Evolutionary conservation across 2,113 vertebrate species (phyloP).

Genomic region (Strix aluco): DNA sequence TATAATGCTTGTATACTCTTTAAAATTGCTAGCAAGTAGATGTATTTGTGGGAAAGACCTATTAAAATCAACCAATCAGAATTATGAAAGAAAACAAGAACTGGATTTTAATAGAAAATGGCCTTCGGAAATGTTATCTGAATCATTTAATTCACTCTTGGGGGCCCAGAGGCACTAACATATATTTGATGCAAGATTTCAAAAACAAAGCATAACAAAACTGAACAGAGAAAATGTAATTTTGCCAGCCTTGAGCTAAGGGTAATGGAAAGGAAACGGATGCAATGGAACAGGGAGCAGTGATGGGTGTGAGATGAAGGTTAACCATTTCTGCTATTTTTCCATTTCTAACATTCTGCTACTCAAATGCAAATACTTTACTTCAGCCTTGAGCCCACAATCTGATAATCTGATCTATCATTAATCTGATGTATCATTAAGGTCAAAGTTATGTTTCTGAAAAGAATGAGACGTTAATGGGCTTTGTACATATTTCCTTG

Average conservation of each 20-base stretch:
- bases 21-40: neutral
- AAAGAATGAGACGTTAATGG: neutral
- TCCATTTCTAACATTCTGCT: neutral
- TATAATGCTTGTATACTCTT: neutral
- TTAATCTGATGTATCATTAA: too few species aligned
- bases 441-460: neutral
- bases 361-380: neutral
- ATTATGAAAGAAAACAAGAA: neutral
- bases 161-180: neutral
- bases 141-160: constrained; percentile 25
- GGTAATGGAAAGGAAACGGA: neutral
- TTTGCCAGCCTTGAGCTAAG: neutral
- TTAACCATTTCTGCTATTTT: neutral
- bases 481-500: neutral
- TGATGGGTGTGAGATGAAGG: neutral
- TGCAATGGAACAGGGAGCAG: neutral
- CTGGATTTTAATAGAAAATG: neutral
- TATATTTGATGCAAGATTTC: neutral
- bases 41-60: neutral
- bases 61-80: neutral
- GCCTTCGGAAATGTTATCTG: neutral
- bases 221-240: neutral
- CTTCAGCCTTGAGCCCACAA: neutral
- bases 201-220: neutral
- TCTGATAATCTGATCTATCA: too few species aligned